Evolutionary conservation across 2,888 invertebrate species (phyloP), one percentile per base, ranked within the genome.

Genomic region (Pristionchus entomophagus): DNA sequence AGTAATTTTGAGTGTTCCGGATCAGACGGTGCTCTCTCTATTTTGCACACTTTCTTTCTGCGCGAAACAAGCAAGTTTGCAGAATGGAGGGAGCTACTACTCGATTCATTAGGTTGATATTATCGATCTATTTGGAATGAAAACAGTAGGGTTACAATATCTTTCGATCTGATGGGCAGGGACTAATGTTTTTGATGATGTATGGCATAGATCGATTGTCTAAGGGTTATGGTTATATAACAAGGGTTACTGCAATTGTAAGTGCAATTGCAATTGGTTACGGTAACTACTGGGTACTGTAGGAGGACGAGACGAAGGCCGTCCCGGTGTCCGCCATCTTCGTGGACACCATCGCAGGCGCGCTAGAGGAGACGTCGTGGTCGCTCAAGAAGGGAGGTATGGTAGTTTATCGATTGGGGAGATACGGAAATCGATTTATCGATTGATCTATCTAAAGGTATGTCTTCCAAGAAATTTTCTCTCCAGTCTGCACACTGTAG

Each of bases 331-430:
- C 84, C 12, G 49, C 73, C 5, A 38, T 84, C 69, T 38, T 84
- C 84, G 73, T 84, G 26, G 84, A 84, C 73, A 73, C 45, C 35
- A 26, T 84, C 6, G 73, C 49, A 22, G 84, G 84, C 53, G 53
- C 53, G 49, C 49, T 84, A 19, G 84, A 84, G 35, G 84, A 84
- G 73, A 73, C 69, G 19, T 69, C 84, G 2, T 84, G 84, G 84
- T 26, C 32, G n/a, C 73, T 84, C n/a, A 29, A 51, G 19, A 35
- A 84, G 29, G 84, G 84, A 84, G 84, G 84, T 84, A 38, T 12
- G 45, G 49, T 49, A 49, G 78, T 3, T 12, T 32, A 83, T 62
- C n/a, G 59, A 56, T 62, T 22, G 82, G 26, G n/a, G n/a, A n/a
- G n/a, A n/a, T n/a, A n/a, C n/a, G n/a, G n/a, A n/a, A n/a, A n/a